Conservation (phyloP, 2,113 vertebrate species). For the Xenotilapia caudafasciata region DNA sequence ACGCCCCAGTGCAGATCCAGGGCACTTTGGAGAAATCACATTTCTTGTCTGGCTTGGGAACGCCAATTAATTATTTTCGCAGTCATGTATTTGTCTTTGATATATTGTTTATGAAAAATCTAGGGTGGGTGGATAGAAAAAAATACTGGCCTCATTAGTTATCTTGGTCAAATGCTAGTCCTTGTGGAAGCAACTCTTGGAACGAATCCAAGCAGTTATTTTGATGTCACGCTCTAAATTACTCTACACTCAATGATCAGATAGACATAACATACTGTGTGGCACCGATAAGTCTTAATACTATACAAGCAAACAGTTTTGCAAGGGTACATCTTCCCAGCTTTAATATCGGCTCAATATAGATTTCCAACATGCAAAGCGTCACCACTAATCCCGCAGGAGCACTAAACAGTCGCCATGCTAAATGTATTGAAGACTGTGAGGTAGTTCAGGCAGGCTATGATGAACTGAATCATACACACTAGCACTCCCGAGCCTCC, state of each 20-base stretch:
- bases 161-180: background rate
- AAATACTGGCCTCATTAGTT: background rate
- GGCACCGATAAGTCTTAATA: background rate
- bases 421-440: background rate
- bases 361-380: background rate
- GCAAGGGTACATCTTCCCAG: background rate
- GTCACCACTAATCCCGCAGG: background rate
- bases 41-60: background rate
- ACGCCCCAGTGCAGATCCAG: background rate
- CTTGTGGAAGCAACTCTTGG: background rate
- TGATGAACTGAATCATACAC: background rate
- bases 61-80: background rate
- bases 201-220: background rate
- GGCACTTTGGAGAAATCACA: background rate
- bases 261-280: background rate
- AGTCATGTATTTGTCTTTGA: background rate
- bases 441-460: background rate
- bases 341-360: background rate
- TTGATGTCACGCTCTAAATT: background rate
- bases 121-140: background rate
- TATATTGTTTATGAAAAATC: background rate
- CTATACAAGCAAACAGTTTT: background rate
- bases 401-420: background rate
- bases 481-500: background rate
- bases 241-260: background rate